Evolutionary conservation across 2,888 invertebrate species (phyloP).

Genomic region (Tanypteryx hageni): DNA sequence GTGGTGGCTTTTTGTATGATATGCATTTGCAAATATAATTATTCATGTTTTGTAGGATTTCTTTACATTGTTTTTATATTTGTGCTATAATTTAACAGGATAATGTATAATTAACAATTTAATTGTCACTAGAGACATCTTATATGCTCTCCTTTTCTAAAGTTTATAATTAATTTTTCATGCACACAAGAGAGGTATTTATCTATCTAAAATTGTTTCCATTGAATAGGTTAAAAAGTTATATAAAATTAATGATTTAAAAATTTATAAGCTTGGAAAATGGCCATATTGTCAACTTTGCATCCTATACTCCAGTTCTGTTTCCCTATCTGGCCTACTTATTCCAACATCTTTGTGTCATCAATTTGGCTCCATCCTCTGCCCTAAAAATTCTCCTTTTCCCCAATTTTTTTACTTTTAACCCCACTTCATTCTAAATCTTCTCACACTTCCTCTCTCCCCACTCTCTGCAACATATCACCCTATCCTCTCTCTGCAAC

Average conservation of each 20-base stretch:
- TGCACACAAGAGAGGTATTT: too few species aligned
- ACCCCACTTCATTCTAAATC: slow-evolving; percentile 16
- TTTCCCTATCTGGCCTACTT: background rate
- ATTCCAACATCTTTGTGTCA: slow-evolving; percentile 34
- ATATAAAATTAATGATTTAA: background rate
- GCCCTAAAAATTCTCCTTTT: background rate
- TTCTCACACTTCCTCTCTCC: background rate
- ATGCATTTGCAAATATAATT: background rate
- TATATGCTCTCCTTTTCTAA: too few species aligned
- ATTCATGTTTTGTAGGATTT: background rate
- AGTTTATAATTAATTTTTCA: too few species aligned
- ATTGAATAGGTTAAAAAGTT: too few species aligned
- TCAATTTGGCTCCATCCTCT: background rate
- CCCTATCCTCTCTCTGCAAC: slow-evolving; percentile 4
- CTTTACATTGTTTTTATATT: too few species aligned
- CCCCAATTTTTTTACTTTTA: background rate
- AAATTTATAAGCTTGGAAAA: too few species aligned
- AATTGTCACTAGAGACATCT: too few species aligned
- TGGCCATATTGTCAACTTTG: too few species aligned
- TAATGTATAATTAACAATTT: too few species aligned
- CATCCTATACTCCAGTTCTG: background rate
- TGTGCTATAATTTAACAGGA: too few species aligned
- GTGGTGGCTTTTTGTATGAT: background rate
- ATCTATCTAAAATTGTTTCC: too few species aligned
- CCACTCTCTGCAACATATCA: background rate